Conservation (phyloP, 1,140 invertebrate species). For the Neodiprion virginianus region DNA sequence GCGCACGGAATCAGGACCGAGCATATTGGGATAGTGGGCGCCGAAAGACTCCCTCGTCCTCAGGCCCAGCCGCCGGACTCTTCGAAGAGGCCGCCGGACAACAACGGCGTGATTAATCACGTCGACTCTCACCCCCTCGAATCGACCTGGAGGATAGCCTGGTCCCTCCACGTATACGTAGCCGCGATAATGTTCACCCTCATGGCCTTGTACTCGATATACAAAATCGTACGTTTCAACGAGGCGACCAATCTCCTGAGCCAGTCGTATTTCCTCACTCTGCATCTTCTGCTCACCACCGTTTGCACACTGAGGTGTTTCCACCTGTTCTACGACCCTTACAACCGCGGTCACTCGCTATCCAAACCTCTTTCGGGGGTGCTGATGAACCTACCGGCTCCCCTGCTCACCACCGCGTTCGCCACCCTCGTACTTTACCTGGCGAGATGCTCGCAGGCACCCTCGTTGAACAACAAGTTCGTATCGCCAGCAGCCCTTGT, state of each 20-base stretch:
- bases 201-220: conserved; percentile 81
- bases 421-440: conserved; percentile 85
- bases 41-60: conserved; percentile 49
- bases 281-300: conserved; percentile 80
- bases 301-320: conserved; percentile 83
- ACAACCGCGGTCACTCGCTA: conserved; percentile 81
- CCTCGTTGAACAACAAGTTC: conserved; percentile 64
- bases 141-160: conserved; percentile 78
- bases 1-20: conserved; percentile 47
- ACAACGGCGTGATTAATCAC: conserved; percentile 37
- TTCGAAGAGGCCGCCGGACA: conserved; percentile 37
- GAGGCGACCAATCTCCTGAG: conserved; percentile 80
- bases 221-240: conserved; percentile 81
- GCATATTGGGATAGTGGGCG: conserved; percentile 48
- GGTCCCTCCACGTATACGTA: conserved; percentile 88
- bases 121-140: conserved; percentile 46
- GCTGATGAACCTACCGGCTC: conserved; percentile 82
- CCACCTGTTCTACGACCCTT: conserved; percentile 89
- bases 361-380: conserved; percentile 81
- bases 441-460: conserved; percentile 71
- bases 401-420: conserved; percentile 84
- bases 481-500: conserved; percentile 78
- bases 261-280: conserved; percentile 83
- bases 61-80: conserved; percentile 52
- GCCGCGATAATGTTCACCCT: conserved; percentile 83